Evolutionary conservation across 2,113 vertebrate species (phyloP), one percentile per base, ranked within the genome.

Genomic region (Hyaena hyaena): DNA sequence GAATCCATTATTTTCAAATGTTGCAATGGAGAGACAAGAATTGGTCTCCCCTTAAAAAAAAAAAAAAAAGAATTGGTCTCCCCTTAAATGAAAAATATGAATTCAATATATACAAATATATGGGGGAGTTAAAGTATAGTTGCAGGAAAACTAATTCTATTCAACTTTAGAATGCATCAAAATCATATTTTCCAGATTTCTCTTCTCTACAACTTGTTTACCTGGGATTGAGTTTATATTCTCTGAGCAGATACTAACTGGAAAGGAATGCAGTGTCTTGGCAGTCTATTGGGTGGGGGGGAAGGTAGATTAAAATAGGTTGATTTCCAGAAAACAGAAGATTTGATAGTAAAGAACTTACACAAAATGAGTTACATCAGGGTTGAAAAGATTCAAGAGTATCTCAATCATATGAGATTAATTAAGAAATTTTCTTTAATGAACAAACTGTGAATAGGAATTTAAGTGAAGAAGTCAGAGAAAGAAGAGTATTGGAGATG

Each of bases 271-370:
- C 61, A 45, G 15, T n/a, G 15, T 84, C 21, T 33, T 85, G 5
- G 69, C 45, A 69, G 19, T 33, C 50, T 83, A 2, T 14, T 79
- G 53, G 23, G 55, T 58, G 61, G 45, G 0, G 76, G 61, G 35
- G 50, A 66, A 77, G 50, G 61, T 28, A 53, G 39, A 90, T 79
- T 68, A 79, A 91, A 83, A 91, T 68, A 85, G 65, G 73, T 15
- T 58, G 55, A 81, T 93, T 95, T 81, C 33, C 73, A 88, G 80
- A 96, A 94, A 92, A 82, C 17, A 65, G 69, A 79, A 97, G 83
- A 92, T 83, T 65, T 73, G 21, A 39, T 53, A 84, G n/a, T 89
- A 91, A 96, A 43, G 39, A 63, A 24, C 55, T 83, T 92, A 85
- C 12, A 35, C 35, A 79, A 76, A 80, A 73, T 90, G 19, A 80